phyloP scores from a whole-genome alignment of 2,797 vertebrate genomes.

The Paedocypris micromegethes region DNA sequence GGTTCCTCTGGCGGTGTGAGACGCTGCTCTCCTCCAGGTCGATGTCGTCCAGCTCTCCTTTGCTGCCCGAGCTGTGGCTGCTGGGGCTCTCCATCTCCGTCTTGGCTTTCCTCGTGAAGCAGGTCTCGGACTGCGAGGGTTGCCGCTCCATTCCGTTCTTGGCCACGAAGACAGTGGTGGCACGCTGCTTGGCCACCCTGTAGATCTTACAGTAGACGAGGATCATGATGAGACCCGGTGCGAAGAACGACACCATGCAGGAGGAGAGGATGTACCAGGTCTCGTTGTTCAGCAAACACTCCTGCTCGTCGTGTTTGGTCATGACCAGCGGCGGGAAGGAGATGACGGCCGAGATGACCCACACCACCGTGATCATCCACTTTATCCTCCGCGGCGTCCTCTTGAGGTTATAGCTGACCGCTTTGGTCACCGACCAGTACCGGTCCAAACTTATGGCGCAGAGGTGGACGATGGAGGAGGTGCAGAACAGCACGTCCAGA shows the following conservation, averaged over 20 bases:
- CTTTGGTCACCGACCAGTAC: slow-evolving; percentile 87
- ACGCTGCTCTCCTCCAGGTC: slow-evolving; percentile 75
- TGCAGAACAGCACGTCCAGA: slow-evolving; percentile 86
- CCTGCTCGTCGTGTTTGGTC: slow-evolving; percentile 65
- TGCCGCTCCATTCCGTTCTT: slow-evolving; percentile 70
- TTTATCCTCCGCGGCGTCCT: slow-evolving; percentile 80
- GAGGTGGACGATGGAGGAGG: slow-evolving; percentile 86
- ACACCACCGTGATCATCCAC: slow-evolving; percentile 78
- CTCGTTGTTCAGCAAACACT: slow-evolving; percentile 81
- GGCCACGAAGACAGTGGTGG: slow-evolving; percentile 72
- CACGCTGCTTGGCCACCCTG: slow-evolving; percentile 75
- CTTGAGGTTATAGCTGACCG: slow-evolving; percentile 82
- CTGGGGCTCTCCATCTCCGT: slow-evolving; percentile 69
- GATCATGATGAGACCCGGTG: slow-evolving; percentile 84
- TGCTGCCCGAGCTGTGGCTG: slow-evolving; percentile 50
- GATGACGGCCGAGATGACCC: slow-evolving; percentile 77
- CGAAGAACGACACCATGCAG: slow-evolving; percentile 82
- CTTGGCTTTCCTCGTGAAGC: slow-evolving; percentile 67
- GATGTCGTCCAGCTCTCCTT: slow-evolving; percentile 76
- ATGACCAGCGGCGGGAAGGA: slow-evolving; percentile 83
- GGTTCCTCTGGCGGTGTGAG: slow-evolving; percentile 60
- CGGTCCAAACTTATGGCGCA: slow-evolving; percentile 89
- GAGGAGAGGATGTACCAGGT: slow-evolving; percentile 89
- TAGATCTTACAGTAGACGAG: slow-evolving; percentile 88
- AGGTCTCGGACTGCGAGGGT: slow-evolving; percentile 71